Evolutionary conservation across 2,888 invertebrate species (phyloP), one percentile per base, ranked within the genome.

Genomic region (Gastrophysa polygoni): DNA sequence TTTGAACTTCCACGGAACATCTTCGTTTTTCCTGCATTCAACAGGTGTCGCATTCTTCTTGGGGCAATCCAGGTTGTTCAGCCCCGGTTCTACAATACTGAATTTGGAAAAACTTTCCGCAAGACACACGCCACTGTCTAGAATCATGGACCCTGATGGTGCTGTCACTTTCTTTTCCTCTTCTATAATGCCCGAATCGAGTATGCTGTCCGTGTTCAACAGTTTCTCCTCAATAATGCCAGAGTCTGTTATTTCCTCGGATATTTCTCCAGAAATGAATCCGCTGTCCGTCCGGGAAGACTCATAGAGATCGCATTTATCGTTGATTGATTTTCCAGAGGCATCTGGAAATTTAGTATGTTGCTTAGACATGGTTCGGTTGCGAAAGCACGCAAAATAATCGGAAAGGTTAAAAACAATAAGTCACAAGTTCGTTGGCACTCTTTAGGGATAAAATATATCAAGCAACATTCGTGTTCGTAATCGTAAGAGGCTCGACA

Each of bases 81-180:
- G 64, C 43, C 76, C 78, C 65, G 38, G 43, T 44, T 82, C 82
- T 61, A 82, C 83, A 59, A 87, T 73, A 71, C 83, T 84, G 66
- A 89, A 80, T 70, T 85, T 85, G 66, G 87, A 86, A 69, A 92
- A 84, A 74, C 85, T 85, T 75, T 89, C 88, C 57, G 87, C 83
- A 69, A 89, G 82, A 59, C 72, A 77, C 24, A 89, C 83, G 72
- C 89, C 91, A 83, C 89, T 89, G 78, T 91, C 91, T 60, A 87
- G 80, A 77, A 84, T 83, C 86, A 87, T 87, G 68, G 63, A 67
- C 57, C 54, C 71, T 68, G 16, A n/a, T n/a, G n/a, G n/a, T n/a
- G n/a, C 64, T 49, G 57, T 67, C 68, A 62, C 67, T 62, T 67
- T 67, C 56, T 58, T 55, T 21, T 66, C 52, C 18, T 63, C 64